phyloP scores from a whole-genome alignment of 2,888 invertebrate genomes.

The Gasteruption jaculator region DNA sequence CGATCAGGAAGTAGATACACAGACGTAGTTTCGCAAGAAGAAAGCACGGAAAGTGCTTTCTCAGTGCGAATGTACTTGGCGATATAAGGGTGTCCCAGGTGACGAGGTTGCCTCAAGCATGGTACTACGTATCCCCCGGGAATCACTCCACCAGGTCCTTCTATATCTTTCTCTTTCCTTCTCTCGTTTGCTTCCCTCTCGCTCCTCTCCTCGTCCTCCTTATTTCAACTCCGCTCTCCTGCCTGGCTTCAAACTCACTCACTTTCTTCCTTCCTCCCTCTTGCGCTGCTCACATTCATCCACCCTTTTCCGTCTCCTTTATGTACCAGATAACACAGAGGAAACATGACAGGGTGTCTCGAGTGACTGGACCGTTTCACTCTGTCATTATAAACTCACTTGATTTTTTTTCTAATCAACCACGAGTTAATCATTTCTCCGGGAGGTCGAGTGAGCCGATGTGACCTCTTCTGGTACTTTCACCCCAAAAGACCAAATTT shows the following conservation, averaged over 20 bases:
- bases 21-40: background rate
- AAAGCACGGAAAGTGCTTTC: conserved; percentile 34
- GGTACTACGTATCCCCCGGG: conserved; percentile 45
- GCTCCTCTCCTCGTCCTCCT: conserved; percentile 6
- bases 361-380: conserved; percentile 30
- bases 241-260: conserved; percentile 6
- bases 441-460: too few species aligned
- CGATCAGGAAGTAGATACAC: too few species aligned
- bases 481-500: too few species aligned
- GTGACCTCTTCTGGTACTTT: too few species aligned
- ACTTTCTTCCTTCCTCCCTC: conserved; percentile 10
- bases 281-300: conserved; percentile 8
- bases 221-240: conserved; percentile 10
- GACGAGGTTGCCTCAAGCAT: conserved; percentile 48
- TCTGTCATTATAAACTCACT: conserved; percentile 36
- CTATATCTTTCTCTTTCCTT: conserved; percentile 21
- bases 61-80: conserved; percentile 45
- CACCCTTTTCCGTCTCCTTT: too few species aligned
- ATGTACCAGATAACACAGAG: conserved; percentile 18
- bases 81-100: conserved; percentile 49
- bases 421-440: too few species aligned
- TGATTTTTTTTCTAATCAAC: too few species aligned
- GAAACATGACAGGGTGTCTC: conserved; percentile 31
- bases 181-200: conserved; percentile 11
- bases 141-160: conserved; percentile 33